Conservation (phyloP, 2,113 vertebrate species). For the Cephalophus harveyi region DNA sequence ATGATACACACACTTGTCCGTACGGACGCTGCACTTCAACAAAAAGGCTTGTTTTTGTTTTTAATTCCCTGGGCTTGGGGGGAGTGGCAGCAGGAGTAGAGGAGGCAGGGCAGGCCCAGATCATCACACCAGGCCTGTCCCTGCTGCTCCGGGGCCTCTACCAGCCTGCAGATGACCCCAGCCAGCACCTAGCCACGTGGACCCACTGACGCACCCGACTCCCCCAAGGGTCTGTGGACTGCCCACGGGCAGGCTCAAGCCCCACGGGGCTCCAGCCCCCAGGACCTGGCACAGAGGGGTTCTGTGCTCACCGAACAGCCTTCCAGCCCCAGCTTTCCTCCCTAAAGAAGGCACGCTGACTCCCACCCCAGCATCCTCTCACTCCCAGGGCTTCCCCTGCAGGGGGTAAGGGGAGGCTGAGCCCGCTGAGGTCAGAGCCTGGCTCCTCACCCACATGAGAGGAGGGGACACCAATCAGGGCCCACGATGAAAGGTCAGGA, state of each 20-base stretch:
- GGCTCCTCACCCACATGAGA: neutral
- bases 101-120: neutral
- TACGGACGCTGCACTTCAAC: neutral
- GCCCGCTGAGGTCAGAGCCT: neutral
- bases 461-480: no score
- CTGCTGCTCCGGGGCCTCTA: neutral
- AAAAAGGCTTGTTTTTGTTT: neutral
- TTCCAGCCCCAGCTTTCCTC: no score
- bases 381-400: neutral
- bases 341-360: neutral
- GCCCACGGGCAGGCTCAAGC: neutral
- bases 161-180: neutral
- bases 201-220: fast-evolving
- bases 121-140: neutral
- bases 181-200: fast-evolving
- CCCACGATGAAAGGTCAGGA: neutral
- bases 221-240: neutral
- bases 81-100: neutral
- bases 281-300: neutral
- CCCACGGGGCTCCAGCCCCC: neutral
- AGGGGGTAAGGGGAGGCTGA: neutral
- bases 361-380: neutral
- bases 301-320: neutral
- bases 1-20: neutral
- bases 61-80: neutral